Base-by-base conservation (phyloP, 2,113 vertebrate genomes). In the Indicator indicator region DNA sequence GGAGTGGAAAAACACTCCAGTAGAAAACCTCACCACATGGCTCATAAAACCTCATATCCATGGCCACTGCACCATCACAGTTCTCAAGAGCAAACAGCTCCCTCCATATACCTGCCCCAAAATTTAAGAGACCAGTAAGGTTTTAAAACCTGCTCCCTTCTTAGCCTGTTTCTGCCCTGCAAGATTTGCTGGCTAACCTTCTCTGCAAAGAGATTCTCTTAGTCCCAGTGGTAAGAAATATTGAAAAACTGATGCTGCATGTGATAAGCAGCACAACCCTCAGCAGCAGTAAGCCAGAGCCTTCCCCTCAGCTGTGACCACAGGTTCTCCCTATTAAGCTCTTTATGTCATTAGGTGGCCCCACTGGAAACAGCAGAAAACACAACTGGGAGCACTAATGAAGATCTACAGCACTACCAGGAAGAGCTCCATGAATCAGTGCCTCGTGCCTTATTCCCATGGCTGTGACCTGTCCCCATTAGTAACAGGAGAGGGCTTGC, bases 331-430 rank as follows among this genome's bases (percentile, higher is more conserved):
- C 93, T 95, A 94, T 94, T 91, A 96, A 96, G 93, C 93, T 91
- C 77, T 95, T 95, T 92, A 81, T 96, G 94, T 93, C 89, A 77
- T 81, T 83, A 95, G 96, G 90, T 83, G 42, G 79, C 58, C 93
- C 77, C 93, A 4, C 33, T 80, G 96, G 96, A 91, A 56, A 68
- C 68, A 81, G 82, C 44, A 86, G 89, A 88, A 88, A 92, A 59
- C 93, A 88, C 86, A 78, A 89, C 65, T 15, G 42, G 90, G 44
- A 91, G 21, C 76, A 94, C 93, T 97, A 97, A 97, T 97, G 97
- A 97, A 97, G 96, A 97, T 97, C 93, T 96, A 96, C 96, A 91
- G 92, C 92, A 79, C 91, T 88, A 48, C 89, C 91, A 96, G 92
- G 17, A 96, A 96, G 95, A 94, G 83, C 84, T 92, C 95, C 95